Evolutionary conservation across 2,113 vertebrate genomes (phyloP).

Genomic region (Gymnocephalus cernua): DNA sequence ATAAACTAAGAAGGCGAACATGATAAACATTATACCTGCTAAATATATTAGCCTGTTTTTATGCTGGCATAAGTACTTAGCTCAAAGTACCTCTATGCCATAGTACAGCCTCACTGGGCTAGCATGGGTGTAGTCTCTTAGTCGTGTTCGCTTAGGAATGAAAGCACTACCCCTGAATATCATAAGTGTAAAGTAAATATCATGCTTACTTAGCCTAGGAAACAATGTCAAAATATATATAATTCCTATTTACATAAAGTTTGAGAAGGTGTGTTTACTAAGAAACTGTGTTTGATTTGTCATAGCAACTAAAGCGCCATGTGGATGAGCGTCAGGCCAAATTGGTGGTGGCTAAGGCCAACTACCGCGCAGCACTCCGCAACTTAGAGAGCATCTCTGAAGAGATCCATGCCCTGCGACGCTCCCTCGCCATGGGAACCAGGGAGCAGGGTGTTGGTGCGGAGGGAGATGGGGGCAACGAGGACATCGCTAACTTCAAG

Average conservation of each 20-base stretch:
- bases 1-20: background rate
- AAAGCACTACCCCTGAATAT: background rate
- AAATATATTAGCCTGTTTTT: too few relatives aligned
- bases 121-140: background rate
- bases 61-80: too few relatives aligned
- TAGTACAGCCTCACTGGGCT: too few relatives aligned
- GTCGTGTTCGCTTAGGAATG: background rate
- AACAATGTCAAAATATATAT: background rate
- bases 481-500: slow-evolving; percentile 87
- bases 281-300: slow-evolving; percentile 12
- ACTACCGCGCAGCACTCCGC: slow-evolving; percentile 92
- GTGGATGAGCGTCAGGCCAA: slow-evolving; percentile 95
- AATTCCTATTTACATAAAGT: background rate
- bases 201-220: background rate
- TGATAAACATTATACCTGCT: background rate
- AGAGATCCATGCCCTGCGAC: slow-evolving; percentile 95
- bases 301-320: slow-evolving; percentile 91
- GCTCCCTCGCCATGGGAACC: slow-evolving; percentile 90
- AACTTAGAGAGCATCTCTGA: slow-evolving; percentile 97
- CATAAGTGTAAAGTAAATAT: background rate
- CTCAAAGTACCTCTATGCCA: background rate
- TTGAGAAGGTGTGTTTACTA: background rate
- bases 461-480: slow-evolving; percentile 82
- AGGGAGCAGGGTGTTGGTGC: slow-evolving; percentile 93
- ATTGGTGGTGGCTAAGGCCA: slow-evolving; percentile 89